Evolutionary conservation across 2,113 vertebrate genomes (phyloP).

Genomic region (Lanius collurio): DNA sequence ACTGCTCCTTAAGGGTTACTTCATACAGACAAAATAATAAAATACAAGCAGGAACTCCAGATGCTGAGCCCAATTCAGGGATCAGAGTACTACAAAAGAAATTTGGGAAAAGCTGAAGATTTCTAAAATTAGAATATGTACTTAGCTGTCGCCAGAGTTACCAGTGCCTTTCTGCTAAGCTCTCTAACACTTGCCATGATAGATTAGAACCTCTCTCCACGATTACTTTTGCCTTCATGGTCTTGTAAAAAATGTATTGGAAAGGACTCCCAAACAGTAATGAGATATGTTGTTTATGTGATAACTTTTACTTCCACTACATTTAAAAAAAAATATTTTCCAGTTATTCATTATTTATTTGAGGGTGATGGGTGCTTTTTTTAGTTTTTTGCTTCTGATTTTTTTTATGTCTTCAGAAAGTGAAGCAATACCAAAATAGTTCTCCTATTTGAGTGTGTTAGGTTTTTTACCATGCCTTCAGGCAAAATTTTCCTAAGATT

Average conservation of each 20-base stretch:
- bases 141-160: neutral
- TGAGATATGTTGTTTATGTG: neutral
- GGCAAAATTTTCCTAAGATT: slow-evolving; percentile 29
- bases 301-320: neutral
- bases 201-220: neutral
- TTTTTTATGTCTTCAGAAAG: neutral
- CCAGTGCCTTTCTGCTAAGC: neutral
- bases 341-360: neutral
- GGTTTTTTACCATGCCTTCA: neutral
- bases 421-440: neutral
- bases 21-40: neutral
- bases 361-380: neutral
- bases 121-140: neutral
- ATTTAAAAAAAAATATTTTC: neutral
- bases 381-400: neutral
- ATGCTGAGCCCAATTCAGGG: neutral
- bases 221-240: neutral
- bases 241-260: neutral
- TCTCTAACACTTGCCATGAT: neutral
- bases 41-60: neutral
- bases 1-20: neutral
- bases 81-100: neutral
- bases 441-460: neutral
- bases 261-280: neutral
- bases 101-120: neutral